Evolutionary conservation across 2,113 vertebrate genomes (phyloP).

Genomic region (Azemiops feae): DNA sequence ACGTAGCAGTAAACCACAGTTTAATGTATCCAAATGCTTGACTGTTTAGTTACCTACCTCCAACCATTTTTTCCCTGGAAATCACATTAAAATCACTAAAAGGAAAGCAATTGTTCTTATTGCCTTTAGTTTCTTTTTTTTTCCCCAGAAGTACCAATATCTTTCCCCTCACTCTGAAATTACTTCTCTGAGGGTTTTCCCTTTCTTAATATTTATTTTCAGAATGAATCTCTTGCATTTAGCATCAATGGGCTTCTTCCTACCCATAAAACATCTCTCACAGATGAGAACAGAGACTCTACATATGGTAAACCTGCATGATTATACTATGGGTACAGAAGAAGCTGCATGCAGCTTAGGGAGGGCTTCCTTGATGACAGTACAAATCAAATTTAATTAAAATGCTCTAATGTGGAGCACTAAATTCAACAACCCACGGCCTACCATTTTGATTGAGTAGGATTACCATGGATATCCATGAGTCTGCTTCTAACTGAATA

Average conservation of each 20-base stretch:
- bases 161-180: neutral
- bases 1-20: neutral
- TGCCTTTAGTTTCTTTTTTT: neutral
- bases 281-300: conserved; percentile 6
- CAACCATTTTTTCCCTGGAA: neutral
- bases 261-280: conserved; percentile 17
- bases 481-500: neutral
- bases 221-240: neutral
- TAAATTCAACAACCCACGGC: neutral
- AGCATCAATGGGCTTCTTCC: neutral
- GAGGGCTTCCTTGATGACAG: neutral
- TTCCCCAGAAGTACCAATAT: neutral
- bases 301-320: conserved; percentile 24
- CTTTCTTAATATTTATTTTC: neutral
- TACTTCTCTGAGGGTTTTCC: neutral
- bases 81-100: neutral
- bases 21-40: neutral
- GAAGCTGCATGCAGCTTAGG: conserved; percentile 13
- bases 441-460: neutral
- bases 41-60: neutral
- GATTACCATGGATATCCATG: neutral
- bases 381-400: conserved; percentile 31
- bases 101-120: neutral
- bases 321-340: neutral
- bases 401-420: neutral